These are phyloP conservation scores for Psococerastis gibbosa DNA, from an alignment of 2,888 invertebrate species.

Conservation along the genomic window DNA sequence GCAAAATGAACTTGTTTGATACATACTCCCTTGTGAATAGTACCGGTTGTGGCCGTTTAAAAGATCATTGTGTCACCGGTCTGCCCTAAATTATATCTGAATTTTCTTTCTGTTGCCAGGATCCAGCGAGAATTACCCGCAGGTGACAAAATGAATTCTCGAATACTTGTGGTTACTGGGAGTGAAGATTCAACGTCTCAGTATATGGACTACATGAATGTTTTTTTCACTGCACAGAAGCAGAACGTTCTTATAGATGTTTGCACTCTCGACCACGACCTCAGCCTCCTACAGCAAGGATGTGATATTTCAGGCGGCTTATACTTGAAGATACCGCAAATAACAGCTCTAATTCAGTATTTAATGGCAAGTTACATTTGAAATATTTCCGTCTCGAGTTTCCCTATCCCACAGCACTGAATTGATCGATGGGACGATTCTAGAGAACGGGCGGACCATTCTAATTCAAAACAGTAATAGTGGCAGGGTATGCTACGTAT, in stretches of 20 bases:
- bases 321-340: slow-evolving; percentile 70
- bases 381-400: no score
- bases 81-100: no score
- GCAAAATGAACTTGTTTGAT: no score
- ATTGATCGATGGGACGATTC: no score
- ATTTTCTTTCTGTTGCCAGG: no score
- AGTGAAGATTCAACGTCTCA: slow-evolving; percentile 83
- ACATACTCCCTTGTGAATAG: no score
- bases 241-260: slow-evolving; percentile 71
- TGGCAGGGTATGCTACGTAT: no score
- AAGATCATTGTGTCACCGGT: no score
- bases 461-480: no score
- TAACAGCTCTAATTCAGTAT: slow-evolving; percentile 73
- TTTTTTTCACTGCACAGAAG: slow-evolving; percentile 90
- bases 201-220: slow-evolving; percentile 98
- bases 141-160: slow-evolving; percentile 40
- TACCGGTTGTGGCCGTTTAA: no score
- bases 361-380: slow-evolving; percentile 42
- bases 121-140: slow-evolving; percentile 26
- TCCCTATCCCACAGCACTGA: no score
- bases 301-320: slow-evolving; percentile 91
- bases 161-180: slow-evolving; percentile 73
- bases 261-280: slow-evolving; percentile 77
- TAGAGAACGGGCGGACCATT: no score
- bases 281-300: slow-evolving; percentile 84